Conservation (phyloP, 1,140 invertebrate species). For the Odontomachus brunneus region DNA sequence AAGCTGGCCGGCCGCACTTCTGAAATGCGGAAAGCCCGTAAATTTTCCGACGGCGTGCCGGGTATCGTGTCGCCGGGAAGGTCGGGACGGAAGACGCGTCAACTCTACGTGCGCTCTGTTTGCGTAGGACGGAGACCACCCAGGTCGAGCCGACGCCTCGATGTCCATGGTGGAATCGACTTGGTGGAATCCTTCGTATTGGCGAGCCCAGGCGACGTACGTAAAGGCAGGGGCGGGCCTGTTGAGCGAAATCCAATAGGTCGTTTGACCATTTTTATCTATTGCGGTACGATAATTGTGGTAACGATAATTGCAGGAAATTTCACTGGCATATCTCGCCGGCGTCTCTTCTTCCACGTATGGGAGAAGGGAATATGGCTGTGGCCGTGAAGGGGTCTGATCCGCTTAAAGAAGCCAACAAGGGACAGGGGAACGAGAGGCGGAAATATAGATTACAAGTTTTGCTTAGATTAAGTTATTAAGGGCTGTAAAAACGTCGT, state of each 20-base stretch:
- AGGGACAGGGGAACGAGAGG: no score
- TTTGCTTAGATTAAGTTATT: no score
- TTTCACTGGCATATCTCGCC: no score
- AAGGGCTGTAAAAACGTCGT: no score
- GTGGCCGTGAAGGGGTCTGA: no score
- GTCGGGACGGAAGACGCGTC: conserved; percentile 64
- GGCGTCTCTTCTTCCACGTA: no score
- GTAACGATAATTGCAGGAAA: no score
- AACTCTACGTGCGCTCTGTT: conserved; percentile 74
- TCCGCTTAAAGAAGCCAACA: no score
- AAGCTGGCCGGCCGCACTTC: conserved; percentile 33
- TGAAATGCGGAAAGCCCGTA: conserved; percentile 80
- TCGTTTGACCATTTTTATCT: no score
- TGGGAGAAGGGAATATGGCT: no score
- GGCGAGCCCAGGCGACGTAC: conserved; percentile 47
- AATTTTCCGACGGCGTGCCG: conserved; percentile 80
- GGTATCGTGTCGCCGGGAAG: conserved; percentile 68
- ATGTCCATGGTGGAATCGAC: conserved; percentile 77
- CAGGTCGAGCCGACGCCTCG: conserved; percentile 79
- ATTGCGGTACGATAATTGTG: no score
- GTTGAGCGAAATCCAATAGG: not conserved
- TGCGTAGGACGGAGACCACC: conserved; percentile 83
- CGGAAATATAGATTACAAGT: no score
- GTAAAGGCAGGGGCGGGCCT: conserved; percentile 41
- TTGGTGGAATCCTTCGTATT: conserved; percentile 78